phyloP scores from a whole-genome alignment of 2,797 vertebrate genomes.

The Rhynchotus rufescens region DNA sequence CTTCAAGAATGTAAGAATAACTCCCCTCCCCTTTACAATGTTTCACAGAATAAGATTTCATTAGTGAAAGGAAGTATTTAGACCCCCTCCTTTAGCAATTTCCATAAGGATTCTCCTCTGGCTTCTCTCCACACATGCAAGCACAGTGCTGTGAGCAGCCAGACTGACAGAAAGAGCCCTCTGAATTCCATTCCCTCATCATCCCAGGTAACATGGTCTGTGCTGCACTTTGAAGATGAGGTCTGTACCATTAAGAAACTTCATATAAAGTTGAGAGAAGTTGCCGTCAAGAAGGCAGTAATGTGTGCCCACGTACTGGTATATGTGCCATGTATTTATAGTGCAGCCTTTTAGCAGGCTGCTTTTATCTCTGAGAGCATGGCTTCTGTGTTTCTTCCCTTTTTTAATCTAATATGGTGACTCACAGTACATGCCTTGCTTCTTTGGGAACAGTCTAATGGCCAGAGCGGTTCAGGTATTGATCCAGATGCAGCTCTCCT shows the following conservation, averaged over 20 bases:
- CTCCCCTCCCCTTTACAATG: background rate
- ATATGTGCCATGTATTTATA: background rate
- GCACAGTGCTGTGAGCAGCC: background rate
- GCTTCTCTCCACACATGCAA: background rate
- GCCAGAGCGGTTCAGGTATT: background rate
- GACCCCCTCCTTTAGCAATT: background rate
- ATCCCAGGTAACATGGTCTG: background rate
- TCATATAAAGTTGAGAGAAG: background rate
- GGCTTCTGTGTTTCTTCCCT: background rate
- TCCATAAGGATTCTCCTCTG: background rate
- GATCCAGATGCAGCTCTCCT: background rate
- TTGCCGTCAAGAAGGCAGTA: background rate
- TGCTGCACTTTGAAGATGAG: background rate
- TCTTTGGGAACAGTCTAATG: background rate
- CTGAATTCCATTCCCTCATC: background rate
- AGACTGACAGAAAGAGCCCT: background rate
- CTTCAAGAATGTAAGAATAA: background rate
- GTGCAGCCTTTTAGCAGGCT: background rate
- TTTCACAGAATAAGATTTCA: background rate
- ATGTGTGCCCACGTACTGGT: background rate
- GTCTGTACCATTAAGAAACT: background rate
- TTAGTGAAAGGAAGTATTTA: background rate
- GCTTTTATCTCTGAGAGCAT: background rate
- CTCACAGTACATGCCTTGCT: background rate
- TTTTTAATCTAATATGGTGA: background rate